Base-by-base conservation (phyloP, 2,797 vertebrate genomes). In the Strix occidentalis region DNA sequence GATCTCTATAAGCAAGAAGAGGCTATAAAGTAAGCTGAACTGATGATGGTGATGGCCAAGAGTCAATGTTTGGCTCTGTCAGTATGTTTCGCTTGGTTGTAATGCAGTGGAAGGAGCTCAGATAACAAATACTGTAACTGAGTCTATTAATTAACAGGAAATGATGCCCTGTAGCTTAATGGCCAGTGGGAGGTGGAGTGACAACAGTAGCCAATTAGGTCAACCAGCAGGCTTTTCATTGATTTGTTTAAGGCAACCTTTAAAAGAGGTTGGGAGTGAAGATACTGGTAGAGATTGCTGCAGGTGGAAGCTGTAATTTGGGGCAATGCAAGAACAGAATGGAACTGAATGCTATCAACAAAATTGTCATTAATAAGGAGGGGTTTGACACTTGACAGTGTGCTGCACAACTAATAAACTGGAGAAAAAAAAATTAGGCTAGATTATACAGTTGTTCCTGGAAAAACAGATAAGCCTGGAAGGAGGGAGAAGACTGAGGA, bases 91-190 rank as follows among this genome's bases (percentile, higher is more conserved):
- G 12, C 65, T 86, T 46, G 24, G 28, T 61, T 76, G 19, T 81
- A 45, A 50, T 0, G 1, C 20, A 16, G 21, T 21, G 54, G 25
- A 86, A 84, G 20, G 57, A 86, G 33, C 29, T 83, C 54, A 58
- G 56, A n/a, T 53, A 8, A 17, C 79, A 83, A 87, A 50, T 13
- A 6, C 23, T 46, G 41, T 79, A 88, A 86, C 39, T 50, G 43
- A 79, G 56, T 20, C 39, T 45, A 24, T 84, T 94, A 95, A 91
- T 95, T 89, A 90, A 15, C 7, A 64, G 70, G 76, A 77, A 80
- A 95, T 31, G 23, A n/a, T 93, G 64, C 77, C 66, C 85, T 84
- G 79, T 58, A 64, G 74, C 80, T 94, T 84, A 60, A 92, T 77
- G 90, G 45, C 51, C 41, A 60, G 18, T 12, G 57, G 72, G 66